These are phyloP conservation scores for Fringilla coelebs DNA, from an alignment of 2,797 vertebrate species.

Conservation along the genomic window DNA sequence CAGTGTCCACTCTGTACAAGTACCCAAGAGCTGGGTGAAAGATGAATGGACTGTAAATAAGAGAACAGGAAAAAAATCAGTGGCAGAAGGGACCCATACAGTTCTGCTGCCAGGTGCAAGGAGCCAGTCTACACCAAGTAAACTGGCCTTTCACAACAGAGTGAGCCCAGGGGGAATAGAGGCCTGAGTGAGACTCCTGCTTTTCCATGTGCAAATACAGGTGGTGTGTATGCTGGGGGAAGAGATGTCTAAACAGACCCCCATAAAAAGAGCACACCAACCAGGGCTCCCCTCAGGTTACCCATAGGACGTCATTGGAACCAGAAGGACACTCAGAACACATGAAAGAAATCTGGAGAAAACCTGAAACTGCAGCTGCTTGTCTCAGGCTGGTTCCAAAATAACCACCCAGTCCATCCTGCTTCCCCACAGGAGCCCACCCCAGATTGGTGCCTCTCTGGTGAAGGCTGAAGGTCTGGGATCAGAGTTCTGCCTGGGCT, in stretches of 20 bases:
- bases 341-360: background rate
- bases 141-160: background rate
- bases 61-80: background rate
- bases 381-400: background rate
- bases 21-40: background rate
- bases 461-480: background rate
- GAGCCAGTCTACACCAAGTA: background rate
- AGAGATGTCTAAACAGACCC: background rate
- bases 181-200: background rate
- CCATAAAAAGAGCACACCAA: background rate
- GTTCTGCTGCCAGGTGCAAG: background rate
- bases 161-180: background rate
- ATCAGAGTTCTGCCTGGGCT: rapidly evolving
- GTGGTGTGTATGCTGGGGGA: background rate
- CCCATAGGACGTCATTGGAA: background rate
- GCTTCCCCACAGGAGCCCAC: background rate
- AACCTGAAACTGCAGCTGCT: background rate
- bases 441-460: rapidly evolving
- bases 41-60: background rate
- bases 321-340: background rate
- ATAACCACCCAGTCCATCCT: background rate
- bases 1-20: background rate
- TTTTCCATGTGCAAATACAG: background rate
- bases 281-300: background rate
- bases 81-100: background rate